These are phyloP conservation scores for Ooceraea biroi DNA, from an alignment of 1,140 invertebrate genomes.

Conservation along the genomic window DNA sequence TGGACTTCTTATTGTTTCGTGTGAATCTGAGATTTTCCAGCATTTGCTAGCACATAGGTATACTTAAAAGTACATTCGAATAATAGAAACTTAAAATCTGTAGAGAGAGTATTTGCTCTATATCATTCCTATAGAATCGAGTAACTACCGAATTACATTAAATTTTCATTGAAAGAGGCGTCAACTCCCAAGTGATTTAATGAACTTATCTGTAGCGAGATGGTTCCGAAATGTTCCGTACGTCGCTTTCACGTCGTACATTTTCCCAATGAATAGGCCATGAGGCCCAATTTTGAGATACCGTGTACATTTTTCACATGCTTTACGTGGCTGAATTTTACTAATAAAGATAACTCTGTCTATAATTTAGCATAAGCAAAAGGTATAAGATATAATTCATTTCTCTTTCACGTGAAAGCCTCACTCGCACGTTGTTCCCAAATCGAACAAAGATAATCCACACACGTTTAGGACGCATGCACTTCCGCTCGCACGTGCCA, in stretches of 20 bases:
- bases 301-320: background rate
- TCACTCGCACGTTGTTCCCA: background rate
- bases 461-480: background rate
- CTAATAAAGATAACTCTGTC: slow-evolving; percentile 7
- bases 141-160: background rate
- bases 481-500: slow-evolving; percentile 40
- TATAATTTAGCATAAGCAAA: background rate
- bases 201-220: background rate
- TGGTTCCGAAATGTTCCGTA: background rate
- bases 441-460: slow-evolving; percentile 27
- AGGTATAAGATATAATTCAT: background rate
- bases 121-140: background rate
- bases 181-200: background rate
- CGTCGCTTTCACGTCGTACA: background rate
- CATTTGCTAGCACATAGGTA: background rate
- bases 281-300: background rate
- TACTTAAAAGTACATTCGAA: background rate
- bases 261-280: background rate
- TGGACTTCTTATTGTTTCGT: background rate
- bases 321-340: background rate
- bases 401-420: background rate
- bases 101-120: background rate
- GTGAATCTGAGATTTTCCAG: too few species aligned
- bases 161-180: background rate
- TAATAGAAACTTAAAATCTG: background rate